Conservation (phyloP, 2,113 vertebrate species). For the Anthoscopus minutus region DNA sequence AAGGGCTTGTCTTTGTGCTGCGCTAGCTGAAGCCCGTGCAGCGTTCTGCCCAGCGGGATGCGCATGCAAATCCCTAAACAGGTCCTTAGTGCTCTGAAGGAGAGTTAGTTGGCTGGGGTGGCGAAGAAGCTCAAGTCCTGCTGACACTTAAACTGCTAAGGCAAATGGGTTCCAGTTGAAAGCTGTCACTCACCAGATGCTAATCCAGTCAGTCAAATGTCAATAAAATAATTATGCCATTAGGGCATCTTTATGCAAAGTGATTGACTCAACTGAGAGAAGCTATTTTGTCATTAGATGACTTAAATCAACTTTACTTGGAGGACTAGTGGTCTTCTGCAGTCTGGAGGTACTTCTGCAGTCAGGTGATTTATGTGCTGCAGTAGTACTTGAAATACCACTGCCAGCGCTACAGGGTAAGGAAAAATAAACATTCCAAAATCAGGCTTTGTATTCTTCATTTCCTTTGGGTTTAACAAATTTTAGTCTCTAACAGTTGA, state of each 20-base stretch:
- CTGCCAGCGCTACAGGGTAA: not conserved
- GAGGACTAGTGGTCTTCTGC: not conserved
- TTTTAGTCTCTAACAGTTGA: not conserved
- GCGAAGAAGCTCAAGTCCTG: not conserved
- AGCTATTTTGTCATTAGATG: not conserved
- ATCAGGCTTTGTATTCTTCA: not conserved
- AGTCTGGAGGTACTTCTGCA: not conserved
- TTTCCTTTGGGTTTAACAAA: not conserved
- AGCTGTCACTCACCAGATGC: not conserved
- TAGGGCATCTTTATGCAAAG: not conserved
- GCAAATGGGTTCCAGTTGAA: not conserved
- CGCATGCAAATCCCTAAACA: not conserved
- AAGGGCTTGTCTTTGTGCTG: not conserved
- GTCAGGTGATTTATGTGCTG: not conserved
- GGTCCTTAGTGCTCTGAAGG: not conserved
- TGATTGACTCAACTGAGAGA: not conserved
- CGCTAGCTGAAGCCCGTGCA: not conserved
- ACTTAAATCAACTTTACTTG: not conserved
- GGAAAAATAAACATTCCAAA: not conserved
- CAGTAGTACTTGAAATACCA: not conserved
- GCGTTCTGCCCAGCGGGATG: accelerated
- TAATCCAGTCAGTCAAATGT: not conserved
- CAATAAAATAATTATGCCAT: not conserved
- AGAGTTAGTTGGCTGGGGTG: not conserved
- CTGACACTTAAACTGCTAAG: not conserved